A percentile compares a stretch with the other conserved stretches of the same genome.
Conservation (phyloP, 2,113 vertebrate species). For the Mesitornis unicolor region DNA sequence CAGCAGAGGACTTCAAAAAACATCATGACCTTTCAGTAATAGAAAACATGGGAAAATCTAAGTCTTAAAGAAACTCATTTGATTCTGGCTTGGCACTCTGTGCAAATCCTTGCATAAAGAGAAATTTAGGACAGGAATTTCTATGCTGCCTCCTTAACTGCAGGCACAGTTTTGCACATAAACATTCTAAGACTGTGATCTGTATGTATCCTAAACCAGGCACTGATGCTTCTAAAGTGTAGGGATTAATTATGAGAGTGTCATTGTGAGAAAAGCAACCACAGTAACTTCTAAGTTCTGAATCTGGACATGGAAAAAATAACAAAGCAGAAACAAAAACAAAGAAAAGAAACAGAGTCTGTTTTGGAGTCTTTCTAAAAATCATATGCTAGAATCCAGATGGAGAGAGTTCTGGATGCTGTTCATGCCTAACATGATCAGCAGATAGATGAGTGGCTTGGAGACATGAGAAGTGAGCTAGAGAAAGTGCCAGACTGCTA, state of each 20-base stretch:
- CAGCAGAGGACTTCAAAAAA: constrained; percentile 46
- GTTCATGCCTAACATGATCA: constrained; percentile 32
- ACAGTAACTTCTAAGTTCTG: neutral
- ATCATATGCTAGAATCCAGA: constrained; percentile 50
- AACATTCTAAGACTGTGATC: neutral
- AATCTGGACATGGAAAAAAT: constrained; percentile 37
- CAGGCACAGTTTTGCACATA: neutral
- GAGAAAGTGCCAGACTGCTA: constrained; percentile 25
- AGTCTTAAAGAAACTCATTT: constrained; percentile 42
- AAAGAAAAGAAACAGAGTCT: constrained; percentile 22
- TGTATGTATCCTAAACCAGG: neutral
- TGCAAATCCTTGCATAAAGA: neutral
- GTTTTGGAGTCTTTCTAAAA: constrained; percentile 58
- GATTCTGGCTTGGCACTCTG: constrained; percentile 29
- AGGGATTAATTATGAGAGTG: constrained; percentile 3
- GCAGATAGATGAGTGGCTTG: constrained; percentile 59
- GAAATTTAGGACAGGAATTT: neutral
- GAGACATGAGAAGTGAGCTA: constrained; percentile 1
- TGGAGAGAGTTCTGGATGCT: constrained; percentile 25
- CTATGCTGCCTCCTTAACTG: neutral
- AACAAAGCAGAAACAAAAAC: constrained; percentile 45
- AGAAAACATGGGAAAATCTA: constrained; percentile 60
- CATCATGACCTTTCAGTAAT: constrained; percentile 50
- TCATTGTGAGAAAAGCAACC: constrained; percentile 14
- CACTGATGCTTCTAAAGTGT: neutral